Evolutionary conservation across 1,140 invertebrate genomes (phyloP).

Genomic region (Brachionus koreanus): DNA sequence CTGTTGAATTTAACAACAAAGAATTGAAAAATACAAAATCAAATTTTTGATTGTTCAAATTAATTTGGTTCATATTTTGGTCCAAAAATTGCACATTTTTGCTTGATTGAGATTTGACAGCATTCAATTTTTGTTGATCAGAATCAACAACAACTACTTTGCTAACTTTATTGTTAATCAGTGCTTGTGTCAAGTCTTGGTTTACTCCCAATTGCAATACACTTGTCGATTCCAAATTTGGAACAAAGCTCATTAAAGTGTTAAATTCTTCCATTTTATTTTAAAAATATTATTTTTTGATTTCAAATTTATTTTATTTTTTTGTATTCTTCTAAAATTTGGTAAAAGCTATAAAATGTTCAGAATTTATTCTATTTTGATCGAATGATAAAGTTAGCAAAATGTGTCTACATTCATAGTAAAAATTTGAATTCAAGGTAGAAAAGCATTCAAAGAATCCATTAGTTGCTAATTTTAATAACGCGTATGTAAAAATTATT

Average conservation of each 20-base stretch:
- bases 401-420: conserved; percentile 2
- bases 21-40: conserved; percentile 31
- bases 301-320: background rate
- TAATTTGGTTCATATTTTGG: background rate
- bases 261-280: conserved; percentile 38
- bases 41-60: background rate
- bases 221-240: background rate
- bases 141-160: background rate
- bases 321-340: background rate
- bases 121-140: background rate
- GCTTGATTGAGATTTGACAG: background rate
- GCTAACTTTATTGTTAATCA: background rate
- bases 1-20: background rate
- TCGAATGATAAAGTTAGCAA: conserved; percentile 6
- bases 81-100: background rate
- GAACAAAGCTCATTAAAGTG: conserved; percentile 21
- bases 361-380: background rate
- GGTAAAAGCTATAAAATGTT: background rate
- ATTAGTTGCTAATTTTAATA: conserved; percentile 5
- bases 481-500: conserved; percentile 3
- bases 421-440: background rate
- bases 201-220: conserved; percentile 1
- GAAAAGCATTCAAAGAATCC: conserved; percentile 1
- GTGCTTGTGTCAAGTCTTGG: background rate
- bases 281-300: background rate